Evolutionary conservation across 2,113 vertebrate genomes (phyloP).

Genomic region (Rattus rattus): DNA sequence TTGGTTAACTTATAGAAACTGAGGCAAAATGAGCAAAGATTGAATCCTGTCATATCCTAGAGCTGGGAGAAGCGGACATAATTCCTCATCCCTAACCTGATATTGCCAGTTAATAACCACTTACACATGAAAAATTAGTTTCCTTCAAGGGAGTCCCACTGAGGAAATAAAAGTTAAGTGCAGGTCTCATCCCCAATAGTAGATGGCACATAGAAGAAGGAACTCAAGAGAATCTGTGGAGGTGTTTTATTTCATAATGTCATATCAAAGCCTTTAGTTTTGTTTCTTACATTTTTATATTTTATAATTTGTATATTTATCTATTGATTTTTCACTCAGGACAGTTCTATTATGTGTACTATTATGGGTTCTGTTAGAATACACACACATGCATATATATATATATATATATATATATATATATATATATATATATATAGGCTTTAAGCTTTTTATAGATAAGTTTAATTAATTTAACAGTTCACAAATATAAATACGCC

Average conservation of each 20-base stretch:
- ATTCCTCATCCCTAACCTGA: background rate
- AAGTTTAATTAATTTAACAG: constrained; percentile 76
- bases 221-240: background rate
- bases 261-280: background rate
- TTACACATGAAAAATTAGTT: background rate
- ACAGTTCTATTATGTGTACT: background rate
- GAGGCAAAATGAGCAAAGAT: background rate
- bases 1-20: too few species aligned
- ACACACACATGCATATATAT: background rate
- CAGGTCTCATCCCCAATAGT: too few species aligned
- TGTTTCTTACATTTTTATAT: background rate
- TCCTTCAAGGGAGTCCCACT: background rate
- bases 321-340: background rate
- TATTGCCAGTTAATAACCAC: background rate
- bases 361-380: background rate
- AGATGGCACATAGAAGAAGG: background rate
- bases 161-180: background rate
- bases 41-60: background rate
- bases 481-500: constrained; percentile 81
- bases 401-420: background rate
- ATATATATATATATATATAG: background rate
- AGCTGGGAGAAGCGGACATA: background rate
- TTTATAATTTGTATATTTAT: background rate
- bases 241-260: background rate
- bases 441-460: background rate